Base-by-base conservation (phyloP, 2,888 invertebrate species). In the Exocentrus adspersus region DNA sequence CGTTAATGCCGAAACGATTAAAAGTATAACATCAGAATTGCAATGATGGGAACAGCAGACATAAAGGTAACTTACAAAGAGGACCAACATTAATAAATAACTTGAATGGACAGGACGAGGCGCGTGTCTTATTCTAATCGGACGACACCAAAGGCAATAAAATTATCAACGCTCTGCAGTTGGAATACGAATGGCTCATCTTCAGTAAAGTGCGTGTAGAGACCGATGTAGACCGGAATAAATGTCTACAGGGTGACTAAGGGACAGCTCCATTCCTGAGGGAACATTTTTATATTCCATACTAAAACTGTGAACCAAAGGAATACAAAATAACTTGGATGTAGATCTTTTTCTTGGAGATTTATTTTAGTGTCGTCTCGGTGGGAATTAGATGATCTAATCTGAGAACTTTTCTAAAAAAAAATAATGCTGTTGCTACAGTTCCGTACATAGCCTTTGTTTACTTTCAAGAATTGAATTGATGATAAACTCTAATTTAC, bases 181-280 rank as follows among this genome's bases (percentile, higher is more conserved):
- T 76, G 73, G 81, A 81, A 81, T 81, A 81, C 76, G 78, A 81
- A 81, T 81, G 76, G 80, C 76, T 79, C 80, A 80, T 81, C 80
- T 79, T 72, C 70, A 69, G 71, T 72, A 73, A 74, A 73, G 72
- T 75, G 72, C 73, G 72, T 75, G 60, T 58, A 61, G 64, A 67
- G 61, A 48, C 37, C 30, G 43, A 50, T 56, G 52, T 52, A 53
- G 56, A 60, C 64, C 59, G 53, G 48, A 53, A 54, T 48, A 20
- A 46, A 46, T 14, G 53, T 28, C 30, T 53, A 45, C n/a, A 24
- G 24, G 24, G 58, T 45, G 20, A 37, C n/a, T 45, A 58, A 58
- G 4, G 24, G 7, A 24, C 24, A 24, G 7, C 24, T 24, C n/a
- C n/a, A 7, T 24, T 24, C 24, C 7, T 7, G 24, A 3, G 4